These are phyloP conservation scores for Platyrinchus mystaceus DNA, from an alignment of 2,797 vertebrate species.

Conservation along the genomic window DNA sequence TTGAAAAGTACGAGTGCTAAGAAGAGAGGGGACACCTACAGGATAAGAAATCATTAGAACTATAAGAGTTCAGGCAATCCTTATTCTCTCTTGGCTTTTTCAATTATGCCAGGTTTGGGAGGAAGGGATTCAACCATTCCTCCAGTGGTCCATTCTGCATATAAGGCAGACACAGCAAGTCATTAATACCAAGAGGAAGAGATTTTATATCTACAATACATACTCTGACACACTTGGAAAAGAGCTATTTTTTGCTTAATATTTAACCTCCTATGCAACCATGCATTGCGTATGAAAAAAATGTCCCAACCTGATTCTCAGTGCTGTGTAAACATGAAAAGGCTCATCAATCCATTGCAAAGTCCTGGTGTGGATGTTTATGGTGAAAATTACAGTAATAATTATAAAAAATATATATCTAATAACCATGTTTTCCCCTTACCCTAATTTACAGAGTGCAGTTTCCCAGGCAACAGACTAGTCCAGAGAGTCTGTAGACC, in stretches of 20 bases:
- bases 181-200: neutral
- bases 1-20: neutral
- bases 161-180: neutral
- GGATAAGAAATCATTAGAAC: neutral
- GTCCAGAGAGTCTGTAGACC: neutral
- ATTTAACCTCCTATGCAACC: neutral
- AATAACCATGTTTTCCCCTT: neutral
- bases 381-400: neutral
- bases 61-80: neutral
- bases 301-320: neutral
- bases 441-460: neutral
- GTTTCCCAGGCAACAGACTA: constrained; percentile 51
- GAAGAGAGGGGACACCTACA: neutral
- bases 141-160: neutral
- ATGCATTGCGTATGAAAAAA: neutral
- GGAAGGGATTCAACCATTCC: neutral
- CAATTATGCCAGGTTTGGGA: neutral
- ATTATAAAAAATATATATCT: neutral
- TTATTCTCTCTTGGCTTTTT: constrained; percentile 19
- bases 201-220: neutral
- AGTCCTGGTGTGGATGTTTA: neutral
- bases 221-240: neutral
- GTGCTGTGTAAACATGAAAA: neutral
- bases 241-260: neutral
- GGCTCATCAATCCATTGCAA: neutral